Evolutionary conservation across 2,888 invertebrate genomes (phyloP).

Genomic region (Willowsia nigromaculata): DNA sequence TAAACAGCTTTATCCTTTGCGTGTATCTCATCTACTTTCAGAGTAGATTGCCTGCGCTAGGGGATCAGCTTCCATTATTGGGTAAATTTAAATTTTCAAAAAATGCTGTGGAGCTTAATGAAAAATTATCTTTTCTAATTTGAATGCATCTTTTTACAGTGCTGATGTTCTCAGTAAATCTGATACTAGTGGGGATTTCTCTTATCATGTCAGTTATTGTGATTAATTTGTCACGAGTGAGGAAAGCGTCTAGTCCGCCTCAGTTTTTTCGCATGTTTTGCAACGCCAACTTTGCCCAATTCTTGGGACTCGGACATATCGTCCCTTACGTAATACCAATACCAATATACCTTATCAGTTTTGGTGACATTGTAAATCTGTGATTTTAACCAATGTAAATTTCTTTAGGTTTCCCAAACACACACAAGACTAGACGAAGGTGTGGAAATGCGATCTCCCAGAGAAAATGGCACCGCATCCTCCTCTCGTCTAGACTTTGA

Average conservation of each 20-base stretch:
- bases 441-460: slow-evolving; percentile 76
- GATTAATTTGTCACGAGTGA: slow-evolving; percentile 82
- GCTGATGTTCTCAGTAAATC: slow-evolving; percentile 83
- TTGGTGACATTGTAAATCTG: background rate
- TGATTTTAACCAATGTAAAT: too few species aligned
- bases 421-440: slow-evolving; percentile 77
- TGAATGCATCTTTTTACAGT: slow-evolving; percentile 81
- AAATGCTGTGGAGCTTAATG: background rate
- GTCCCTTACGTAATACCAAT: slow-evolving; percentile 78
- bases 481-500: slow-evolving; percentile 61
- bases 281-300: slow-evolving; percentile 78
- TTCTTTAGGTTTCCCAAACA: slow-evolving; percentile 76
- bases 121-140: slow-evolving; percentile 14
- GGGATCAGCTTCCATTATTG: slow-evolving; percentile 83
- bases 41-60: slow-evolving; percentile 83
- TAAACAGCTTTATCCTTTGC: slow-evolving; percentile 77
- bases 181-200: slow-evolving; percentile 82
- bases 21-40: slow-evolving; percentile 78
- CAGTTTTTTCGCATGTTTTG: slow-evolving; percentile 77
- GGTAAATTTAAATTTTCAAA: slow-evolving; percentile 80
- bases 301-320: slow-evolving; percentile 79
- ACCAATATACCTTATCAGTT: background rate
- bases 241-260: slow-evolving; percentile 82
- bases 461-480: slow-evolving; percentile 65
- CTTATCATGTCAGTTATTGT: slow-evolving; percentile 83